Percentiles rank a stretch among this genome's conserved stretches.
Evolutionary conservation across 2,888 invertebrate species (phyloP).

Genomic region (Mesorhabditis spiculigera): DNA sequence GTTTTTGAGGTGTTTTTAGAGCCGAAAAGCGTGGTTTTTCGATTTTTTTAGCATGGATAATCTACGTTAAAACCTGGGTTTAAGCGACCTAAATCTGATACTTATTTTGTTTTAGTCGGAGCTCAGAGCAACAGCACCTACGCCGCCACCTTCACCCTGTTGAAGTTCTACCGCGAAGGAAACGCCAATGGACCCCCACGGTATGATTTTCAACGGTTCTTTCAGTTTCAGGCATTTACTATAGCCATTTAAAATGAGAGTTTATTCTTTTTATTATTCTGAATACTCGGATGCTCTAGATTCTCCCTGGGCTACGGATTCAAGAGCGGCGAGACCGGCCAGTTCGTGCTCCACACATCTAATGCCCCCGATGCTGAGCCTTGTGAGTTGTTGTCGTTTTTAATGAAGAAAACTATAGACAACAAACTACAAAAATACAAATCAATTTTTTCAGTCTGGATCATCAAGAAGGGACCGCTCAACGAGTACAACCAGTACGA

Average conservation of each 20-base stretch:
- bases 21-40: neutral
- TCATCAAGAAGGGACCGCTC: constrained; percentile 59
- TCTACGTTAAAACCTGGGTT: neutral
- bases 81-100: neutral
- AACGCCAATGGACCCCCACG: constrained; percentile 58
- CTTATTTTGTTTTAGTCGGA: constrained; percentile 43
- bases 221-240: neutral
- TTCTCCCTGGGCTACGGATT: constrained; percentile 59
- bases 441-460: constrained; percentile 57
- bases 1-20: constrained; percentile 13
- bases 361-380: constrained; percentile 59
- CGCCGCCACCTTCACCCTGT: constrained; percentile 58
- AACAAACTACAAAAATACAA: constrained; percentile 5
- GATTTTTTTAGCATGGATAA: neutral
- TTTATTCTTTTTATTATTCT: neutral
- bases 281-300: constrained; percentile 13
- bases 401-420: neutral
- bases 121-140: constrained; percentile 59
- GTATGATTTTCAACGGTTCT: constrained; percentile 6
- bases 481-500: constrained; percentile 60
- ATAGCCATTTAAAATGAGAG: neutral
- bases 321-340: constrained; percentile 58
- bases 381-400: constrained; percentile 32
- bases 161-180: constrained; percentile 59
- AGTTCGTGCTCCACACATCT: constrained; percentile 58